Base-by-base conservation (phyloP, 2,113 vertebrate genomes). In the Ptilorrhoa leucosticta region DNA sequence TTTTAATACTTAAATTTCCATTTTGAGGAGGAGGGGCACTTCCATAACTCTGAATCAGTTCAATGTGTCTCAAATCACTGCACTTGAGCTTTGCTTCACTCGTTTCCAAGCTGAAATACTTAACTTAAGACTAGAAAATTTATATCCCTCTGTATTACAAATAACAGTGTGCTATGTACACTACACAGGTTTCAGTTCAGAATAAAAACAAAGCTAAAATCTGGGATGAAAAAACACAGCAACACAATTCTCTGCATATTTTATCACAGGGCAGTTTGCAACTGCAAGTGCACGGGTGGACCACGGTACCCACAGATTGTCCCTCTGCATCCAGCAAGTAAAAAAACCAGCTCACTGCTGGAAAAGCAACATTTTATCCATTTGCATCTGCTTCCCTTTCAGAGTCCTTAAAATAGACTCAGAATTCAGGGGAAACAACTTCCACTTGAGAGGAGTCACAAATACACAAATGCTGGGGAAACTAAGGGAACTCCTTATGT, bases 1-100 rank as follows among this genome's bases (percentile, higher is more conserved):
- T 96, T 96, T 96, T 96, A 97, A 96, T 78, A 90, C 77, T 95
- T 90, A 56, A 79, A 96, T 96, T 96, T 92, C 90, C 92, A 90
- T 81, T 97, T 94, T 95, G 73, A 37, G 88, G 68, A 94, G 88
- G 88, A 88, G 39, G 79, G 88, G 87, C 7, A 3, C 45, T 77
- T 60, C 88, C 66, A 22, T 79, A 60, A 83, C 35, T 58, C 90
- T 75, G 58, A 94, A 97, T 95, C 88, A 93, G 84, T 93, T 97
- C 92, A 96, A 73, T 94, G 94, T 97, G 93, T 93, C 91, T 91
- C 91, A 65, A 80, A 92, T 93, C 78, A 30, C 65, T 81, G 72
- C 31, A 63, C 40, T 66, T 83, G 21, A 79, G 44, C 76, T 82
- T 83, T 72, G 42, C 88, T 83, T 94, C 89, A 65, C 90, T 87